Evolutionary conservation across 2,113 vertebrate genomes (phyloP), one percentile per base, ranked within the genome.

Genomic region (Oceanodroma tethys): DNA sequence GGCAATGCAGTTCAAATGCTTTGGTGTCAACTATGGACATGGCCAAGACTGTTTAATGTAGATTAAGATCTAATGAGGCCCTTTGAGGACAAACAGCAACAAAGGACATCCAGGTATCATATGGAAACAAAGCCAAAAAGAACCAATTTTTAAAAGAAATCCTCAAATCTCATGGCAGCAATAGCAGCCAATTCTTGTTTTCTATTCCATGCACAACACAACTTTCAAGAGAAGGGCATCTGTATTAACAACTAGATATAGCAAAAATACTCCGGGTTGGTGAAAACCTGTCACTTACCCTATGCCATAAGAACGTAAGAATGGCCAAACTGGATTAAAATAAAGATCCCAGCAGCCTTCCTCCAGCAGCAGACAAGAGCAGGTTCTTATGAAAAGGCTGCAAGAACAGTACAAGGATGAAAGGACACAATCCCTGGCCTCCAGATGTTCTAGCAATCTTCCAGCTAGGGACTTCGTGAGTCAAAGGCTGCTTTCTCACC

Each of bases 191-290:
- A 45, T 29, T 73, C 6, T 55, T 74, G 25, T 36, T 58, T 86
- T 66, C 43, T 32, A 32, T 7, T 36, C 17, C 7, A 70, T 2
- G 11, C 7, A 66, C 22, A 56, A 17, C 30, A 8, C 26, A 81
- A 40, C 11, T 36, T 50, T 17, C 32, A 78, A 62, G 23, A 87
- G 36, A 81, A 55, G 12, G 9, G 7, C 5, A 75, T 16, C 29
- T 48, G 2, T 6, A 43, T 38, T 17, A 76, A 59, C 9, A 63
- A 75, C 32, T 1, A 40, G 4, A 40, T 47, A 56, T 0, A 16
- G 27, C 34, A 86, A 66, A 80, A 71, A 45, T 26, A 66, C 6
- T 22, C 15, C 0, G 0, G 5, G 2, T 3, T 45, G 18, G 30
- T 74, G 58, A 95, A 86, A 91, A 47, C 3, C 47, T 2, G 0